These are phyloP conservation scores for Struthidea cinerea DNA, from an alignment of 2,113 vertebrate species.

Conservation along the genomic window DNA sequence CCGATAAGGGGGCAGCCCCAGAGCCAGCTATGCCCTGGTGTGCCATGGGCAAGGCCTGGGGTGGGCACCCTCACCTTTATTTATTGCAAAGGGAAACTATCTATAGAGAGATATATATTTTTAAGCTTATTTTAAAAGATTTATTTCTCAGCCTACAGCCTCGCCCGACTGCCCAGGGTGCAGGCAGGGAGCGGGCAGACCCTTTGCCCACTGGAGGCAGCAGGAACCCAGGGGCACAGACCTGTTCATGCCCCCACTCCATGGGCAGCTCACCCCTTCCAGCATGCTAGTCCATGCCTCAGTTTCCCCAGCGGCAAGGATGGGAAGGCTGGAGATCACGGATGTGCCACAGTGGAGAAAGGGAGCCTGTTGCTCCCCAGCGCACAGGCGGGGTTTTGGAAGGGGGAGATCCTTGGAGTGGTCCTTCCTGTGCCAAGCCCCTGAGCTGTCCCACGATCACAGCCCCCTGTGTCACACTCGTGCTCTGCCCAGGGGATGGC, in stretches of 20 bases:
- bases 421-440: not conserved
- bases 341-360: not conserved
- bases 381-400: not conserved
- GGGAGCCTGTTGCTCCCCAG: not conserved
- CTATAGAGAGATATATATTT: conserved; percentile 71
- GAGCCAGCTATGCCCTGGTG: not conserved
- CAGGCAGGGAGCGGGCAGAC: not conserved
- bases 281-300: not conserved
- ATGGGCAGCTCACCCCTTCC: not conserved
- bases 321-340: not conserved
- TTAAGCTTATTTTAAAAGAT: conserved; percentile 68
- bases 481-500: not conserved
- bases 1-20: not conserved
- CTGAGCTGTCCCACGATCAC: not conserved
- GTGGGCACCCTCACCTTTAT: conserved; percentile 36
- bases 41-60: not conserved
- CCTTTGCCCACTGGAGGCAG: not conserved
- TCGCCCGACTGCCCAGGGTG: not conserved
- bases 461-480: not conserved
- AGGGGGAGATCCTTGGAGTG: not conserved
- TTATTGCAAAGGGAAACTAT: conserved; percentile 70
- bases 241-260: not conserved
- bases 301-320: not conserved
- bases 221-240: not conserved
- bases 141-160: conserved; percentile 54